Base-by-base conservation (phyloP, 2,888 invertebrate species). In the Carpatolechia fugitivella region DNA sequence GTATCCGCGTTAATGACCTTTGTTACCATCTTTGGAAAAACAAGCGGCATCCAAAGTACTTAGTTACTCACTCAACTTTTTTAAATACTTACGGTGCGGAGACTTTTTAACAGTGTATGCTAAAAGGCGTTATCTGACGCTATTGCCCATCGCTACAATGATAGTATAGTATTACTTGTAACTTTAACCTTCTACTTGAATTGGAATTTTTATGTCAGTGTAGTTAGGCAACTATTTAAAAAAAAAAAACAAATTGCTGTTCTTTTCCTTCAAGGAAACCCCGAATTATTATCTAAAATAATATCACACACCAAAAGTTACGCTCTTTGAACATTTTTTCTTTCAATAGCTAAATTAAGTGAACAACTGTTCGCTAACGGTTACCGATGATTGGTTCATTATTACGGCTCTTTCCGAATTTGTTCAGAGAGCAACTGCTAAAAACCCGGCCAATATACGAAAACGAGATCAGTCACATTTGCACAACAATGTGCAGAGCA, bases 1-100 rank as follows among this genome's bases (percentile, higher is more conserved):
- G 64, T 63, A 58, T 73, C 62, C 69, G 68, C 67, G 76, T 65
- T 77, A 78, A 79, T 81, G 74, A 81, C 74, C 68, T 75, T 72
- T 41, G 40, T 7, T 74, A 63, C 84, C 80, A 65, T 76, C 71
- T 78, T 71, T 61, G 78, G 79, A 60, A 57, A 56, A 59, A 14
- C 67, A 71, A 68, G 68, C 66, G 64, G 67, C 65, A 54, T 40
- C 58, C 63, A 56, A 61, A 49, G 20, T 8, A 35, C 35, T 35
- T 16, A 7, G 11, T 16, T 8, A 16, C 8, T 8, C 13, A 13
- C 13, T n/a, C 10, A n/a, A 36, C 36, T 5, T 38, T 14, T n/a
- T 38, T 16, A 13, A 38, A 38, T n/a, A 8, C 33, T 6, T 11
- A 33, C n/a, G n/a, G n/a, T n/a, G n/a, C n/a, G n/a, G n/a, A n/a